phyloP scores from a whole-genome alignment of 2,113 vertebrate species.

The Grammomys surdaster region DNA sequence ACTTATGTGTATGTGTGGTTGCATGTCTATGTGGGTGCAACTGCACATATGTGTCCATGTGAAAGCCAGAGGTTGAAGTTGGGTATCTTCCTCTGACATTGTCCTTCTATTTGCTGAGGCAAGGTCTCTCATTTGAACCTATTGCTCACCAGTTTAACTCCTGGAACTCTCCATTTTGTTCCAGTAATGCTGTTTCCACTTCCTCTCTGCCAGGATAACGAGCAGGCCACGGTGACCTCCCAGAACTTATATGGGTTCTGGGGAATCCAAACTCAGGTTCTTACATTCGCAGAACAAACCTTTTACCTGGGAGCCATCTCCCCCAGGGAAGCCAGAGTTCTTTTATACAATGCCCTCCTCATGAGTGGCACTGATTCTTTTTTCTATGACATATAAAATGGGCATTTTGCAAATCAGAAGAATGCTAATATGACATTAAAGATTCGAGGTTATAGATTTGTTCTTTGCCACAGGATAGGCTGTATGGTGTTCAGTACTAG shows the following conservation, averaged over 20 bases:
- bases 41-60: background rate
- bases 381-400: background rate
- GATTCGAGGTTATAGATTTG: background rate
- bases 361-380: background rate
- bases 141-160: background rate
- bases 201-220: background rate
- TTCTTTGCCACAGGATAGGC: background rate
- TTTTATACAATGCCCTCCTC: background rate
- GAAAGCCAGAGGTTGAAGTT: background rate
- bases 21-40: background rate
- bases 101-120: background rate
- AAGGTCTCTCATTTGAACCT: background rate
- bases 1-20: background rate
- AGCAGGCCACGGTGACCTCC: background rate
- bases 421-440: background rate
- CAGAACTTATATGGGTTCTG: background rate
- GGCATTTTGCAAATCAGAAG: conserved; percentile 25
- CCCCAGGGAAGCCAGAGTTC: background rate
- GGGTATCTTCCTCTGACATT: background rate
- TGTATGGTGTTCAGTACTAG: background rate
- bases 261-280: background rate
- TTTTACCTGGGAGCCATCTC: background rate
- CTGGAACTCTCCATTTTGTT: background rate
- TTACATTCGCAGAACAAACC: no score
- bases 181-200: background rate